Evolutionary conservation across 2,888 invertebrate genomes (phyloP), one percentile per base, ranked within the genome.

Genomic region (Brachyptera putata): DNA sequence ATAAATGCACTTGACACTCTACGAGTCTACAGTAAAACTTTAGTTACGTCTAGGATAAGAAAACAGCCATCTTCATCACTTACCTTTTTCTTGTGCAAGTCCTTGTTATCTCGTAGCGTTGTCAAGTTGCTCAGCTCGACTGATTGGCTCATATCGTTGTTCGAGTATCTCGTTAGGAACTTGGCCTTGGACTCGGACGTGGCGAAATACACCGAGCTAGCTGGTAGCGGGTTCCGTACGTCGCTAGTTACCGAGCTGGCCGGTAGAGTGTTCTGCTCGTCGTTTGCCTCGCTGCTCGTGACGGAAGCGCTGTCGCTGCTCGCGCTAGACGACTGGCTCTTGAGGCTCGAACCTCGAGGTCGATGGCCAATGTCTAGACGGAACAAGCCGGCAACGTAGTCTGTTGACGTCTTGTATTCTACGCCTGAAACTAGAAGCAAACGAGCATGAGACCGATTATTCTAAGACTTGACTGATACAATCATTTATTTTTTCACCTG

Each of bases 371-470:
- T 75, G 67, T 83, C 81, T 64, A 82, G 76, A 69, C 80, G 79
- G 72, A 86, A 85, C 64, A 87, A 72, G 56, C 85, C 86, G 66
- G 79, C 78, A 68, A 87, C 84, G 72, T 85, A 87, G 72, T 86
- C 85, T 64, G 84, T 84, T 46, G 84, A 80, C 68, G 84, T 84
- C 71, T 84, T 86, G 69, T 83, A 81, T 68, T 84, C 83, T 37
- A 84, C 82, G 62, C 80, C 82, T 70, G 84, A 83, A 71, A 82
- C 84, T 84, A 71, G 57, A 71, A n/a, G n/a, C n/a, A n/a, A n/a
- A n/a, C n/a, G n/a, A n/a, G n/a, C n/a, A n/a, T n/a, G n/a, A n/a
- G n/a, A n/a, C n/a, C n/a, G n/a, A n/a, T n/a, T n/a, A n/a, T n/a
- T n/a, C n/a, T n/a, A n/a, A n/a, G n/a, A n/a, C n/a, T n/a, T n/a